Evolutionary conservation across 2,113 vertebrate genomes (phyloP), one percentile per base, ranked within the genome.

Genomic region (Centropristis striata): DNA sequence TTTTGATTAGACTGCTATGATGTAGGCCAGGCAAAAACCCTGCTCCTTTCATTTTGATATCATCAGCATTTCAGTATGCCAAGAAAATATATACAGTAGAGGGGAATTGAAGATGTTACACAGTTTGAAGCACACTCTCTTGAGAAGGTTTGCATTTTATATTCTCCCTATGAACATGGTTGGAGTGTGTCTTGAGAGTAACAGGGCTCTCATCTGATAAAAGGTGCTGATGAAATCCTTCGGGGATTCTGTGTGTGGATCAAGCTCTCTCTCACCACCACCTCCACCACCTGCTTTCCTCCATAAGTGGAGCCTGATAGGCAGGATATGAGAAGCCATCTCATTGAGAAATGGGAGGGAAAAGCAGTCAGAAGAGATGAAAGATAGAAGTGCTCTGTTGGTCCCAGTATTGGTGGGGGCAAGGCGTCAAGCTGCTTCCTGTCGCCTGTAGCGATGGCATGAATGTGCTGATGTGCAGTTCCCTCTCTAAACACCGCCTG

Each of bases 331-430:
- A 84, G 75, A 77, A 87, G 59, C 80, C 75, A 78, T 81, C 81
- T 66, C 16, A 75, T 25, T 63, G 69, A 86, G 64, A 84, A 85
- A 81, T 71, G 86, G 87, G 88, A 89, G 87, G 83, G 77, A 79
- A 71, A 72, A 82, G 79, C 68, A 86, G 78, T 83, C 70, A 70
- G 80, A 86, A 71, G 86, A 91, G 91, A 94, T 94, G 93, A 95
- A 93, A 93, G 93, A 88, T 86, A 54, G 74, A 88, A 78, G 83
- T 70, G 74, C 73, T 91, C 50, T 80, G 86, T 83, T 71, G 81
- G 82, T 91, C 77, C 70, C 71, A 37, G 71, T 63, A 47, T 47
- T 54, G 70, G 78, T 72, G 87, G 57, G 83, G 79, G 74, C 51
- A 78, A 85, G 41, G 65, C 70, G 28, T 86, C 81, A 80, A 84